These are phyloP conservation scores for Scortum barcoo DNA, from an alignment of 2,113 vertebrate genomes.

Conservation along the genomic window DNA sequence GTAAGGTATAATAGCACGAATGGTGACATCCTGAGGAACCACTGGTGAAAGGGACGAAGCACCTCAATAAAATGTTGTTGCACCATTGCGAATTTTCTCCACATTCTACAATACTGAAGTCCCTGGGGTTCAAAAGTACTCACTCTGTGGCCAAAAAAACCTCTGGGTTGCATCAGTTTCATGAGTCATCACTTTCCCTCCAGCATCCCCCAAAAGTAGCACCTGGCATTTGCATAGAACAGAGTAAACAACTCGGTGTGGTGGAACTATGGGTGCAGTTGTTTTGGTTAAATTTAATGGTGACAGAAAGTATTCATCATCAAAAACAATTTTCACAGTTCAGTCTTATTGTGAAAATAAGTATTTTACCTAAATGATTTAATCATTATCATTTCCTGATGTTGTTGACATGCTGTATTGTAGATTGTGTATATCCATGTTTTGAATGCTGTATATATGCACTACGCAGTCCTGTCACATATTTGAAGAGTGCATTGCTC, in stretches of 20 bases:
- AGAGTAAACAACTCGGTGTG: slow-evolving; percentile 15
- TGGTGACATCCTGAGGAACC: not conserved
- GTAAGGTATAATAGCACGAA: not conserved
- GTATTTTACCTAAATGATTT: not conserved
- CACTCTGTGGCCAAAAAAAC: not conserved
- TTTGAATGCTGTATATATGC: not conserved
- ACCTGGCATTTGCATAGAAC: slow-evolving; percentile 27
- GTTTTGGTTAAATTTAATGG: not conserved
- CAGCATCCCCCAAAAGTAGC: not conserved
- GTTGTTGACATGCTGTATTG: not conserved
- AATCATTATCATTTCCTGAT: not conserved
- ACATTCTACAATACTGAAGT: not conserved
- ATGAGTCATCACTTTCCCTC: slow-evolving; percentile 30
- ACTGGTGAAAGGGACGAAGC: not conserved
- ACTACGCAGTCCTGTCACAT: not conserved
- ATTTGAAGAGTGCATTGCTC: not conserved
- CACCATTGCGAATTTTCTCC: not conserved
- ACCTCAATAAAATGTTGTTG: not conserved
- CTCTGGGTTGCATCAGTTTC: not conserved
- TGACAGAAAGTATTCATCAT: not conserved
- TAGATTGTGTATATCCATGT: not conserved
- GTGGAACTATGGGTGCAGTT: not conserved
- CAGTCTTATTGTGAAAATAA: not conserved
- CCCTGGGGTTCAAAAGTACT: not conserved
- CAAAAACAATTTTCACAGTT: not conserved